Percentiles rank a stretch among this genome's conserved stretches.
Evolutionary conservation across 1,140 invertebrate species (phyloP).

Genomic region (Zaprionus lachaisei): DNA sequence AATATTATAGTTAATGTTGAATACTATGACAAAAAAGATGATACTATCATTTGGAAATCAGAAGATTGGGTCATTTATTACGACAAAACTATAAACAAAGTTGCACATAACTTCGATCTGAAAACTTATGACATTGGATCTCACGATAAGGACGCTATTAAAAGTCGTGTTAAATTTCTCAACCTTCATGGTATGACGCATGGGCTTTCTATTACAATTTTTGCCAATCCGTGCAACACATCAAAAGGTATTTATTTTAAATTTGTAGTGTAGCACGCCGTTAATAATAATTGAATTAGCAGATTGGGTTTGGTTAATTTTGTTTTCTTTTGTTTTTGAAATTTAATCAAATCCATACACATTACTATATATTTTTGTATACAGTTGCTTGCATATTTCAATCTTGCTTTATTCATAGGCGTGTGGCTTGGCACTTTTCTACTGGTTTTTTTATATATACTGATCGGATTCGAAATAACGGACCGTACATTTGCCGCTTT

Average conservation of each 20-base stretch:
- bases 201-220: not conserved
- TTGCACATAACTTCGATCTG: not conserved
- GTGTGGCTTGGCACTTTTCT: slow-evolving; percentile 4
- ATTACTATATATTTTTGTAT: no score
- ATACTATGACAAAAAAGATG: not conserved
- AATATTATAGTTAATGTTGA: not conserved
- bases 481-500: slow-evolving; percentile 92
- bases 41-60: not conserved
- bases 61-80: not conserved
- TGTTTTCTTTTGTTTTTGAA: no score
- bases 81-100: not conserved
- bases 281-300: no score
- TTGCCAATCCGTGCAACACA: not conserved
- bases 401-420: not conserved
- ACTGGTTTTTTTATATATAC: not conserved
- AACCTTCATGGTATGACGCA: not conserved
- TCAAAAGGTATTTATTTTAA: not conserved
- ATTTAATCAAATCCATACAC: no score
- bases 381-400: not conserved
- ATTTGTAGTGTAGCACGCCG: no score
- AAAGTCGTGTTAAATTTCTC: not conserved
- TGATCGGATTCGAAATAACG: slow-evolving; percentile 88
- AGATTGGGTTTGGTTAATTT: no score
- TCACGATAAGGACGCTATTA: not conserved
- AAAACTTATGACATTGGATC: not conserved